These are phyloP conservation scores for Buceros bicornis DNA, from an alignment of 2,797 vertebrate genomes.

Conservation along the genomic window DNA sequence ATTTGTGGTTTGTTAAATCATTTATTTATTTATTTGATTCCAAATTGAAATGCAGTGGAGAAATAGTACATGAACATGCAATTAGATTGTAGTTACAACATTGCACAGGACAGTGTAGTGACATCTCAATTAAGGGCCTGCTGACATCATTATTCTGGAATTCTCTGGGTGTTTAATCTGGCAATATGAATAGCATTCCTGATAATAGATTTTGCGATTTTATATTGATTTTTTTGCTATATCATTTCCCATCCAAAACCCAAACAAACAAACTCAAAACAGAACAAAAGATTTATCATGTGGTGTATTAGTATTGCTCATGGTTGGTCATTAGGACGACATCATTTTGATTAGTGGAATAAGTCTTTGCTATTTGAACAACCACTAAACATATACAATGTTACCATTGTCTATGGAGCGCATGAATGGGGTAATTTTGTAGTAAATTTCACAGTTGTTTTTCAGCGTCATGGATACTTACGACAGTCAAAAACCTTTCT, in stretches of 20 bases:
- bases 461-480: neutral
- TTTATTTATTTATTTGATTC: neutral
- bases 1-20: neutral
- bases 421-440: neutral
- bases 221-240: neutral
- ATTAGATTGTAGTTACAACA: neutral
- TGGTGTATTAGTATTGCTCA: neutral
- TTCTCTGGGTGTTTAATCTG: neutral
- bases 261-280: neutral
- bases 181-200: neutral
- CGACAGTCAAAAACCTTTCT: neutral
- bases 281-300: neutral
- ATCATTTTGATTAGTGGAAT: neutral
- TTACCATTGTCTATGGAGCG: neutral
- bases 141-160: neutral
- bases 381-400: neutral
- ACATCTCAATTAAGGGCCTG: neutral
- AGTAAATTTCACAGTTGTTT: neutral
- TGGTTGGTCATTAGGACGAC: rapidly evolving
- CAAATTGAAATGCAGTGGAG: neutral
- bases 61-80: neutral
- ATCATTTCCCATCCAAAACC: neutral
- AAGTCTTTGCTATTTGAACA: neutral
- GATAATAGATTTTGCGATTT: rapidly evolving
- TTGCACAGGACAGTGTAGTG: too few relatives aligned